Evolutionary conservation across 2,113 vertebrate genomes (phyloP), one percentile per base, ranked within the genome.

Genomic region (Sphyrna mokarran): DNA sequence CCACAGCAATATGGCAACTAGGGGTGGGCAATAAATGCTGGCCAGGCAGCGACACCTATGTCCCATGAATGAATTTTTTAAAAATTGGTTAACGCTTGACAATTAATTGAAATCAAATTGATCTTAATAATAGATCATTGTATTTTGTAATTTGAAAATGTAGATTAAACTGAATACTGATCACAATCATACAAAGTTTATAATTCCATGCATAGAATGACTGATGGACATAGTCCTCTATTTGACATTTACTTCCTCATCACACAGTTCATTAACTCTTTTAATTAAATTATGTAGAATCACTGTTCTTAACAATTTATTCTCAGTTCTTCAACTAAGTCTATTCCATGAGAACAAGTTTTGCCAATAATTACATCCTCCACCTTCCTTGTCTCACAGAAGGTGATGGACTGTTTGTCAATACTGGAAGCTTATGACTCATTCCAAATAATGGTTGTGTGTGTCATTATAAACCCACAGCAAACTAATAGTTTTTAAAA

Each of bases 351-450:
- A 72, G 16, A 94, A 8, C 40, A 2, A 29, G 20, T 68, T 94
- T 94, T 40, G n/a, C 61, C 63, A 69, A 93, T 93, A 94, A 48
- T 94, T 69, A 40, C 48, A 37, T 70, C n/a, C 37, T 94, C 37
- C 91, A 94, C n/a, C 37, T 70, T 37, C n/a, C 18, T 94, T 94
- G 66, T 40, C 58, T 63, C 13, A 7, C 89, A 68, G 90, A 93
- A 37, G 37, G 9, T 48, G 54, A 54, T 43, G 54, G 69, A 95
- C 69, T 48, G 40, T 94, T 95, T 48, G 40, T 54, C 94, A 95
- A 95, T 72, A 95, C 43, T 33, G 68, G 43, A 43, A 95, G 23
- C 23, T 23, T 69, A 76, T 95, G 94, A 95, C 94, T 95, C 69
- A 76, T 37, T 48, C 14, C 11, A 54, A 95, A 54, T 95, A 14